Evolutionary conservation across 1,140 invertebrate genomes (phyloP).

Genomic region (Gonioctena quinquepunctata): DNA sequence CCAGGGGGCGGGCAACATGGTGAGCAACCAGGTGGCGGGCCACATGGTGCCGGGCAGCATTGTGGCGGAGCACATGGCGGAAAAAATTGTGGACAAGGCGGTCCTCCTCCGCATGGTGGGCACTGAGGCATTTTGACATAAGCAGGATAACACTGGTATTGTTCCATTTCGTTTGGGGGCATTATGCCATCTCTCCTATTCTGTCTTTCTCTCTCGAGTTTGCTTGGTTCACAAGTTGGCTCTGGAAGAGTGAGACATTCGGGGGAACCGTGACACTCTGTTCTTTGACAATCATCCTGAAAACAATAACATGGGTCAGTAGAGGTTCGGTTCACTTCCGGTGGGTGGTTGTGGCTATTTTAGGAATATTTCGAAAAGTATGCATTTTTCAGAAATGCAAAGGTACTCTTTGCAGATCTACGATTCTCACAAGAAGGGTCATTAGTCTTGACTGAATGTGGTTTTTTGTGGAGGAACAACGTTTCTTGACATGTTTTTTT

Average conservation of each 20-base stretch:
- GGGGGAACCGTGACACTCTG: constrained; percentile 69
- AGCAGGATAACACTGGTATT: constrained; percentile 50
- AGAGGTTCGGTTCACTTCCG: too few species aligned
- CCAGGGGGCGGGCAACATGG: constrained; percentile 34
- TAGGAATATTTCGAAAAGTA: too few species aligned
- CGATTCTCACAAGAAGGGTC: too few species aligned
- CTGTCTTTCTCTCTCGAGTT: constrained; percentile 36
- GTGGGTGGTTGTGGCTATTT: too few species aligned
- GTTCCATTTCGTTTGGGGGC: constrained; percentile 35
- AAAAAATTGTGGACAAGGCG: constrained; percentile 27
- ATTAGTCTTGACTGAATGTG: too few species aligned
- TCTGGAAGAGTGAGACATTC: constrained; percentile 69
- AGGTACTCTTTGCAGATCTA: too few species aligned
- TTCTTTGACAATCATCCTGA: constrained; percentile 73
- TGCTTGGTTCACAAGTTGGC: constrained; percentile 65
- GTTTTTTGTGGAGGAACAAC: too few species aligned
- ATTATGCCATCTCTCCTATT: constrained; percentile 23
- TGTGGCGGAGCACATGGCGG: constrained; percentile 20
- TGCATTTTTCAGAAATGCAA: too few species aligned
- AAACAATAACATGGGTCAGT: too few species aligned
- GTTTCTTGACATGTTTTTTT: too few species aligned
- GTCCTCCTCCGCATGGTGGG: constrained; percentile 29
- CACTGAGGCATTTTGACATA: constrained; percentile 43
- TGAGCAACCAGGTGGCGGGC: constrained; percentile 16
- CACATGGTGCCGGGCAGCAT: constrained; percentile 25